These are phyloP conservation scores for Pavo muticus DNA, from an alignment of 2,113 vertebrate genomes.

Conservation along the genomic window DNA sequence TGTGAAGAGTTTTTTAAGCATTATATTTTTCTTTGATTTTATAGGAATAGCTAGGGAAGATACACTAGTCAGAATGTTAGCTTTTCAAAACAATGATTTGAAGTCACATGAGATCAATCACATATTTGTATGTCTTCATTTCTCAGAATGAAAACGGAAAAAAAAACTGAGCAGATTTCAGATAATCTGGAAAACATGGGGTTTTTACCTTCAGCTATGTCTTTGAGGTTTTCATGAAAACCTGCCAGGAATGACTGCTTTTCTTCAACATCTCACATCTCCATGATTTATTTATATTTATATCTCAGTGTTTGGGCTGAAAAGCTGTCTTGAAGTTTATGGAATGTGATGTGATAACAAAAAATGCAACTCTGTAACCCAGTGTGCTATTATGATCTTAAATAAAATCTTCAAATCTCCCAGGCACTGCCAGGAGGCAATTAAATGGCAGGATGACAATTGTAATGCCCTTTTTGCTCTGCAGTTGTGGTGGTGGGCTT, in stretches of 20 bases:
- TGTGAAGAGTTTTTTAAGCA: background rate
- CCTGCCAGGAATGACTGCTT: background rate
- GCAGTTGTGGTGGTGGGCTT: background rate
- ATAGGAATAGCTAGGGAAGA: background rate
- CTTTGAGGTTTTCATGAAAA: slow-evolving; percentile 18
- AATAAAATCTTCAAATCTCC: background rate
- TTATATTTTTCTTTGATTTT: background rate
- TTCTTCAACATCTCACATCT: background rate
- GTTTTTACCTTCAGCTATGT: background rate
- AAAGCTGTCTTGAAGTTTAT: background rate
- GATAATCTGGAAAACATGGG: background rate
- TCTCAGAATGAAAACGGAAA: background rate
- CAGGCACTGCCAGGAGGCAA: background rate
- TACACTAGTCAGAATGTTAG: background rate
- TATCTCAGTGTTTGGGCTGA: background rate
- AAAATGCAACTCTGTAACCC: background rate
- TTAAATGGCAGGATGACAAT: background rate
- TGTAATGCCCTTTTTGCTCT: background rate
- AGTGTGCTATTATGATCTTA: background rate
- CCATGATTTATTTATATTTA: background rate
- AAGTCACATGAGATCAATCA: background rate
- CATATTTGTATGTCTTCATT: background rate
- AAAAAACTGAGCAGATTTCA: background rate
- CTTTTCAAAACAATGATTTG: background rate
- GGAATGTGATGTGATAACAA: background rate